Conservation (phyloP, 2,797 vertebrate genomes). For the Naso thynnoides region DNA sequence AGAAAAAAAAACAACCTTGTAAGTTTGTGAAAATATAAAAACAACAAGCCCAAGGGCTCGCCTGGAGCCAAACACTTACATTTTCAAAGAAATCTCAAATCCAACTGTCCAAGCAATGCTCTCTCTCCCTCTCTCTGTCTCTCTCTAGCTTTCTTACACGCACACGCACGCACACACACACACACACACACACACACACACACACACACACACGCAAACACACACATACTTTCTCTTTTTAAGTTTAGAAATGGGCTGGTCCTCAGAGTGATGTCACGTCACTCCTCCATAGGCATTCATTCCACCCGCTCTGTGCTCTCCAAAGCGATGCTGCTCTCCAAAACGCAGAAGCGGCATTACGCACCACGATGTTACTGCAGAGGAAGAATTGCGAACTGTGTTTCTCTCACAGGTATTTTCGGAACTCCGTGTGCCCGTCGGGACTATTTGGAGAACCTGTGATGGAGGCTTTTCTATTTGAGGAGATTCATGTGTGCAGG, state of each 20-base stretch:
- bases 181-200: not conserved
- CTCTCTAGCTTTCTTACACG: conserved; percentile 3
- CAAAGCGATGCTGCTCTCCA: conserved; percentile 42
- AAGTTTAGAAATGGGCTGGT: conserved; percentile 69
- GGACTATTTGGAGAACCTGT: conserved; percentile 19
- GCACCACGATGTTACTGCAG: conserved; percentile 46
- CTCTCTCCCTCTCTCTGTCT: not conserved
- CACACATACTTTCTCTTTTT: conserved; percentile 9
- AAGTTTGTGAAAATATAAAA: conserved; percentile 25
- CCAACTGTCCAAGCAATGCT: not conserved
- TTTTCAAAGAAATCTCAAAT: conserved; percentile 33
- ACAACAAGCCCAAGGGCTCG: conserved; percentile 14
- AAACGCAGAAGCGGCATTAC: conserved; percentile 56
- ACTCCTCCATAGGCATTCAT: conserved; percentile 58
- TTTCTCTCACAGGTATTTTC: conserved; percentile 6
- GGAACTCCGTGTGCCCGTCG: conserved; percentile 2
- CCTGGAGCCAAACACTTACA: conserved; percentile 14
- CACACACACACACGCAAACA: not conserved
- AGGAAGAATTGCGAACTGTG: conserved; percentile 25
- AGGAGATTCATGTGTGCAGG: conserved; percentile 16
- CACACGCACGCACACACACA: not conserved
- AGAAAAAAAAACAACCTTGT: conserved; percentile 1
- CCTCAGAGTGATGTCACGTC: conserved; percentile 76
- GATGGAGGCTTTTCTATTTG: conserved; percentile 13
- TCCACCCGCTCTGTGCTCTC: conserved; percentile 45